Evolutionary conservation across 2,888 invertebrate genomes (phyloP).

Genomic region (Auanema freiburgensis): DNA sequence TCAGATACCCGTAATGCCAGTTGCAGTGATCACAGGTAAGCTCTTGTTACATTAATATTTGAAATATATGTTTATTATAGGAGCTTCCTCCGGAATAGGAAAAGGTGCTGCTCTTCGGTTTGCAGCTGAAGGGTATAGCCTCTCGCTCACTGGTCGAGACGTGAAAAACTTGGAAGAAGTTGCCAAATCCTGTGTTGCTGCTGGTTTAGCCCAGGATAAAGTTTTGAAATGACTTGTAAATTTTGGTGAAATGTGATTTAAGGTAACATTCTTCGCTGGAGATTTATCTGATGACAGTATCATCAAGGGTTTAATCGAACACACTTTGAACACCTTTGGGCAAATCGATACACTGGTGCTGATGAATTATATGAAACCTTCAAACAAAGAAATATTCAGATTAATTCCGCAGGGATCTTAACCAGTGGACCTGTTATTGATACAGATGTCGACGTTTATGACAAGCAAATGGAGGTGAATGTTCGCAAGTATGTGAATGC

Average conservation of each 20-base stretch:
- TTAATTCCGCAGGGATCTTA: slow-evolving; percentile 60
- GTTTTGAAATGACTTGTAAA: background rate
- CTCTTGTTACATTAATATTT: too few relatives aligned
- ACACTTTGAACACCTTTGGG: slow-evolving; percentile 51
- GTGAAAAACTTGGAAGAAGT: slow-evolving; percentile 42
- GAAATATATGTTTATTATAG: too few relatives aligned
- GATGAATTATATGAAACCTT: too few relatives aligned
- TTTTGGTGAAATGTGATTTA: slow-evolving; percentile 16
- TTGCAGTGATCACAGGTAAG: slow-evolving; percentile 39
- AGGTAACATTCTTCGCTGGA: slow-evolving; percentile 65
- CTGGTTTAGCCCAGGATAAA: slow-evolving; percentile 29
- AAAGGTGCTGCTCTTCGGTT: slow-evolving; percentile 51
- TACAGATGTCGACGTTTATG: slow-evolving; percentile 74
- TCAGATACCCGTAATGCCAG: slow-evolving; percentile 24
- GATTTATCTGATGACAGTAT: slow-evolving; percentile 63
- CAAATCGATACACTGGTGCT: slow-evolving; percentile 55
- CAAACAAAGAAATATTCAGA: slow-evolving; percentile 24
- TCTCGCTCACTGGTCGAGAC: slow-evolving; percentile 56
- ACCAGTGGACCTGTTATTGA: slow-evolving; percentile 48
- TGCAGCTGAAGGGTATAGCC: slow-evolving; percentile 50
- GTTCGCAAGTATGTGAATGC: slow-evolving; percentile 56
- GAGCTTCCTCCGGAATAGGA: slow-evolving; percentile 59
- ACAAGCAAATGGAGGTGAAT: slow-evolving; percentile 85
- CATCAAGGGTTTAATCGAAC: slow-evolving; percentile 44
- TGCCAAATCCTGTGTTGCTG: slow-evolving; percentile 37